Evolutionary conservation across 2,113 vertebrate genomes (phyloP).

Genomic region (Centropus bengalensis): DNA sequence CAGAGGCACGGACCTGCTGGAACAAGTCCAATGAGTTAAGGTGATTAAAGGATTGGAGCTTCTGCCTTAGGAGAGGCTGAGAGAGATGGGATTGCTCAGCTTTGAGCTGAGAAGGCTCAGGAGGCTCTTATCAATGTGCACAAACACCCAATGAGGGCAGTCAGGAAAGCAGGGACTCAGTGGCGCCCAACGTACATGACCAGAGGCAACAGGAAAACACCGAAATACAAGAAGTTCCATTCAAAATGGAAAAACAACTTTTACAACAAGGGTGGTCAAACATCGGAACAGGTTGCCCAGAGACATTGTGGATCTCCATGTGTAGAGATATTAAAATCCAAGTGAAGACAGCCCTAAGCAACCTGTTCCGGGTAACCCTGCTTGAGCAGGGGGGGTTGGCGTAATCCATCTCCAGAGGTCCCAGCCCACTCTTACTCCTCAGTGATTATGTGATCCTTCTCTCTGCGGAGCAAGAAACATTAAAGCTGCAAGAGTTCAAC

Average conservation of each 20-base stretch:
- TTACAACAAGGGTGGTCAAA: background rate
- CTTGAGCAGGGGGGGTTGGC: background rate
- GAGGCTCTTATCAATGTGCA: background rate
- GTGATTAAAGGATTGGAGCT: conserved; percentile 31
- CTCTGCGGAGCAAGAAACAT: background rate
- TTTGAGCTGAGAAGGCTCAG: background rate
- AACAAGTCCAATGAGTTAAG: background rate
- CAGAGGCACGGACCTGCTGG: accelerated
- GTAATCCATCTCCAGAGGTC: background rate
- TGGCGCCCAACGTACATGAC: too few relatives aligned
- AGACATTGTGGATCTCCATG: background rate
- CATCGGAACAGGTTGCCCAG: accelerated
- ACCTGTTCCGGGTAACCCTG: background rate
- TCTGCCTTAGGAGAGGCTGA: background rate
- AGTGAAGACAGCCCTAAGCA: background rate
- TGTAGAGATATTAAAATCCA: background rate
- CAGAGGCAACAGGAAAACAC: background rate
- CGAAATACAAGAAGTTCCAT: background rate
- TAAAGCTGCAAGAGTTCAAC: background rate
- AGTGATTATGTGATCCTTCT: background rate
- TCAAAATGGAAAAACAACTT: background rate
- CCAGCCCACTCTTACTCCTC: background rate
- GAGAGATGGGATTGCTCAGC: background rate
- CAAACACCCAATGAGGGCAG: background rate
- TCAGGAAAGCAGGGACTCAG: background rate